Base-by-base conservation (phyloP, 2,113 vertebrate species). In the Atlantisia rogersi region DNA sequence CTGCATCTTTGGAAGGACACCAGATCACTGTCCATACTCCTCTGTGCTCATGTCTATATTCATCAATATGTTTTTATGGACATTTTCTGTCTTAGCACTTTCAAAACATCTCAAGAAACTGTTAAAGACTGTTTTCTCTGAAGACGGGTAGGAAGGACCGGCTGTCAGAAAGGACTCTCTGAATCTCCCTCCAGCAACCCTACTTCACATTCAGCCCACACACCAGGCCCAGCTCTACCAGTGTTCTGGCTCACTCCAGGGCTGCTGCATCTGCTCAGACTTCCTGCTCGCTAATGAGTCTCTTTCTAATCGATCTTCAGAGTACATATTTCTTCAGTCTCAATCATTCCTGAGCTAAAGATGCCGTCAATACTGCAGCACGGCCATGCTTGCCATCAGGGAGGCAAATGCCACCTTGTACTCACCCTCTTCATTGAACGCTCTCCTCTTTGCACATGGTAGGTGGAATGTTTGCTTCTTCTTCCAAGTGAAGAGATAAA, bases 91-190 rank as follows among this genome's bases (percentile, higher is more conserved):
- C 78, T 87, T 64, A 67, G 15, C 15, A 68, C 81, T 77, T 94
- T 62, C 82, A 92, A 93, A 95, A 91, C 42, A 94, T 80, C 80
- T 89, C 62, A 90, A 91, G 87, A 74, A 92, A 73, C 48, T 76
- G 69, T 32, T 78, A 74, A 46, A 86, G 71, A 70, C 15, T 94
- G 83, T 77, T 95, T 91, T 94, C 91, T 93, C 80, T 73, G 44
- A 87, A 79, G 88, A 87, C 5, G 84, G 94, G 94, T 90, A 88
- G 95, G 96, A 96, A 97, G 92, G 88, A 96, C 86, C 24, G 3
- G 88, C 96, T 94, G 95, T 90, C 91, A 90, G 89, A 96, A 94
- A 92, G 91, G 95, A 97, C 86, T 95, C 79, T 87, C 70, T 95
- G 90, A 95, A 96, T 64, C 73, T 95, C 86, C 88, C 80, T 89